A percentile compares a stretch with the other conserved stretches of the same genome.
phyloP scores from a whole-genome alignment of 2,113 vertebrate genomes.

The Prolemur simus region DNA sequence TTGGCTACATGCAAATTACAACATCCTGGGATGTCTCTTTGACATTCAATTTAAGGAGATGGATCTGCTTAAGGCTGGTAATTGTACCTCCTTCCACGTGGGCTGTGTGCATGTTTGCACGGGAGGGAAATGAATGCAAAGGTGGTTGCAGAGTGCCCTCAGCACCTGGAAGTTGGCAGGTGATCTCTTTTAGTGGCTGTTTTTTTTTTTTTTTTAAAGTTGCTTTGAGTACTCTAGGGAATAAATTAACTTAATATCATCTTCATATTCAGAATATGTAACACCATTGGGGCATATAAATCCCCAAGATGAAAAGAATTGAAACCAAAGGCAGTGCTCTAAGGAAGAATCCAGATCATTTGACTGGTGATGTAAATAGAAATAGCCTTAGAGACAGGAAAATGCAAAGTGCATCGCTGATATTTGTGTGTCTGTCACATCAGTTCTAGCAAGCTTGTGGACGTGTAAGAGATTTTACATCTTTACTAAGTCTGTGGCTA shows the following conservation, averaged over 20 bases:
- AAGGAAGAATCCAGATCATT: not conserved
- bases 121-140: not conserved
- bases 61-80: slow-evolving; percentile 32
- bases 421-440: not conserved
- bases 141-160: not conserved
- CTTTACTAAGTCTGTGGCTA: not conserved
- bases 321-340: not conserved
- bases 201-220: not conserved
- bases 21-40: slow-evolving; percentile 47
- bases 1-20: not conserved
- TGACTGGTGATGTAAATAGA: not conserved
- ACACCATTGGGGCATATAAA: not conserved
- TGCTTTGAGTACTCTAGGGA: slow-evolving; percentile 27
- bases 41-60: slow-evolving; percentile 39
- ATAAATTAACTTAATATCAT: slow-evolving; percentile 17
- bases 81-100: slow-evolving; percentile 16
- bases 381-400: not conserved
- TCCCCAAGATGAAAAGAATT: not conserved
- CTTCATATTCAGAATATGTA: slow-evolving; percentile 14
- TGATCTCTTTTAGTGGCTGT: not conserved
- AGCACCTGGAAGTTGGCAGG: not conserved
- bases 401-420: not conserved
- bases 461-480: not conserved
- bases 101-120: not conserved
- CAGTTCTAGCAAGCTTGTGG: not conserved